phyloP scores from a whole-genome alignment of 2,888 invertebrate species.

The Alentia gelatinosa region DNA sequence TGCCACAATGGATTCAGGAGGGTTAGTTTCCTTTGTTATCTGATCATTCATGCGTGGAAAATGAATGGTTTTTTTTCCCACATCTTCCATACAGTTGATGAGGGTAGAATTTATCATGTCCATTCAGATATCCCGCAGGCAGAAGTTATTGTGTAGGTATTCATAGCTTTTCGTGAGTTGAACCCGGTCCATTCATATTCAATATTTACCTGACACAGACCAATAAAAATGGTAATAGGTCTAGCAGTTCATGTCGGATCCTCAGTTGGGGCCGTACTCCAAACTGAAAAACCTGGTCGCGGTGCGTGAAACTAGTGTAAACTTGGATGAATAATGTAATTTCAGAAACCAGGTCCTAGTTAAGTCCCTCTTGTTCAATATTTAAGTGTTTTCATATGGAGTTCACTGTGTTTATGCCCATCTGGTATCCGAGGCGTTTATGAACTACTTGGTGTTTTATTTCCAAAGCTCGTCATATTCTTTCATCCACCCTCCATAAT shows the following conservation, averaged over 20 bases:
- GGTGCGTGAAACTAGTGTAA: not conserved
- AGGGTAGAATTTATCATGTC: too few relatives aligned
- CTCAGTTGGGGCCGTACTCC: not conserved
- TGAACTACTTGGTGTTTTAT: not conserved
- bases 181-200: constrained; percentile 14
- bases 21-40: too few relatives aligned
- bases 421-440: not conserved
- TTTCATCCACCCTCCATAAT: not conserved
- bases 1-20: too few relatives aligned
- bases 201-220: constrained; percentile 23
- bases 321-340: not conserved
- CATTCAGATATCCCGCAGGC: not conserved
- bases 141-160: not conserved
- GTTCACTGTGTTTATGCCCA: not conserved
- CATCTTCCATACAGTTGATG: too few relatives aligned
- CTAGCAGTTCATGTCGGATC: not conserved
- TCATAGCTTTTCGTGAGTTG: not conserved
- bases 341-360: not conserved
- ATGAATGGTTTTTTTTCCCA: too few relatives aligned
- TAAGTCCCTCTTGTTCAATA: not conserved
- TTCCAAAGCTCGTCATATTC: not conserved
- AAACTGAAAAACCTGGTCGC: not conserved
- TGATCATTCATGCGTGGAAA: too few relatives aligned
- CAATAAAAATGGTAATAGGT: constrained; percentile 12
- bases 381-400: not conserved